These are phyloP conservation scores for Notarius quadriscutis DNA, from an alignment of 2,113 vertebrate genomes.

Conservation along the genomic window DNA sequence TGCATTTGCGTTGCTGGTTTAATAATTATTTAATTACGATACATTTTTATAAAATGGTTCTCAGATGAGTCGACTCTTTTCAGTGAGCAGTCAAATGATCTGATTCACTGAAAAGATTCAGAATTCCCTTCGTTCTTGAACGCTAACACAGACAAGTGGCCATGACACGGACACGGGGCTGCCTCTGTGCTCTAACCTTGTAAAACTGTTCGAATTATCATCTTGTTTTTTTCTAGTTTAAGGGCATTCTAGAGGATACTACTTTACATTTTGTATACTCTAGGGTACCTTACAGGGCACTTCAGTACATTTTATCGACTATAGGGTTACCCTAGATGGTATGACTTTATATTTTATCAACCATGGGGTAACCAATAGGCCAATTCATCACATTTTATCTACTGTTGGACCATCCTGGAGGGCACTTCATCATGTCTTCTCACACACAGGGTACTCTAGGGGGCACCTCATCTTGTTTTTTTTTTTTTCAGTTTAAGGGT, in stretches of 20 bases:
- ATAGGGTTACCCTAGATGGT: too few relatives aligned
- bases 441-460: too few relatives aligned
- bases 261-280: not conserved
- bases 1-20: not conserved
- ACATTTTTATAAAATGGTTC: not conserved
- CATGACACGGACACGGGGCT: too few relatives aligned
- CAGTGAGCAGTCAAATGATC: not conserved
- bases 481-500: too few relatives aligned
- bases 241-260: not conserved
- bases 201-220: not conserved
- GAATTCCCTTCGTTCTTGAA: not conserved
- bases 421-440: not conserved
- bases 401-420: not conserved
- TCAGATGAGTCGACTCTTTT: not conserved
- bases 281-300: not conserved
- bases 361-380: too few relatives aligned
- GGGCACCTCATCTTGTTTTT: too few relatives aligned
- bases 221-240: too few relatives aligned
- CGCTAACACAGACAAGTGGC: too few relatives aligned
- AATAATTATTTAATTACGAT: not conserved
- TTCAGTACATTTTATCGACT: not conserved
- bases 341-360: too few relatives aligned
- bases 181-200: not conserved
- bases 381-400: too few relatives aligned
- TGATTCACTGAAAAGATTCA: not conserved